A percentile compares a stretch with the other conserved stretches of the same genome.
These are phyloP conservation scores for Odocoileus hemionus DNA, from an alignment of 2,113 vertebrate genomes.

Conservation along the genomic window DNA sequence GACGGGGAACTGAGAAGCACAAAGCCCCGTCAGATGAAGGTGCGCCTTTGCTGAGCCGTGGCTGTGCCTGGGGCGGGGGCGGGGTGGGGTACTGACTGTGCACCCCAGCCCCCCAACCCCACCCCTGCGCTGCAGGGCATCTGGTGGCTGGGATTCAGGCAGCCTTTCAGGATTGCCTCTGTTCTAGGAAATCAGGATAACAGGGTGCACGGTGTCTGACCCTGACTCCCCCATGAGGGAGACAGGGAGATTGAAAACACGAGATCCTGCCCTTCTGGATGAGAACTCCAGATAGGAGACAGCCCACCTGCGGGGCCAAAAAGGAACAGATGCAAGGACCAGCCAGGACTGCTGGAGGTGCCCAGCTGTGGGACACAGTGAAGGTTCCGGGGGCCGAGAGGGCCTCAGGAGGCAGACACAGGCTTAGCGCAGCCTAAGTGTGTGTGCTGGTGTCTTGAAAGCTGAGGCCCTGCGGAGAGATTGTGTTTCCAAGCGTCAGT, in stretches of 20 bases:
- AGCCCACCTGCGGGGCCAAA: neutral
- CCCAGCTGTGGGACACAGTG: neutral
- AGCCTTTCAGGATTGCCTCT: neutral
- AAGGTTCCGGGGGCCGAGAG: neutral
- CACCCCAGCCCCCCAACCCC: neutral
- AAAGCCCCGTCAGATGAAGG: neutral
- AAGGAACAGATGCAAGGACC: neutral
- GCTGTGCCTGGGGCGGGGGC: neutral
- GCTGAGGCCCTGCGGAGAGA: neutral
- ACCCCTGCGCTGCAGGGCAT: neutral
- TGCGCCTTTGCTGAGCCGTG: neutral
- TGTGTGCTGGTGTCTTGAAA: neutral
- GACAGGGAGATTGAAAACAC: neutral
- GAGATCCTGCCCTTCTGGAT: neutral
- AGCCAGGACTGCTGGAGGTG: neutral
- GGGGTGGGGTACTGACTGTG: neutral
- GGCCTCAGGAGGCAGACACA: fast-evolving
- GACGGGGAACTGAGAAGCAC: fast-evolving
- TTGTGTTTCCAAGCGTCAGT: neutral
- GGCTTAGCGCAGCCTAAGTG: neutral
- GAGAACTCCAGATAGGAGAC: neutral
- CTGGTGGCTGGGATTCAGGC: neutral
- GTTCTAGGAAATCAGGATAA: neutral
- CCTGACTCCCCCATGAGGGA: neutral
- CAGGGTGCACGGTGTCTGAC: neutral